These are phyloP conservation scores for Rhagophthalmus giganteus DNA, from an alignment of 2,888 invertebrate genomes.

Conservation along the genomic window DNA sequence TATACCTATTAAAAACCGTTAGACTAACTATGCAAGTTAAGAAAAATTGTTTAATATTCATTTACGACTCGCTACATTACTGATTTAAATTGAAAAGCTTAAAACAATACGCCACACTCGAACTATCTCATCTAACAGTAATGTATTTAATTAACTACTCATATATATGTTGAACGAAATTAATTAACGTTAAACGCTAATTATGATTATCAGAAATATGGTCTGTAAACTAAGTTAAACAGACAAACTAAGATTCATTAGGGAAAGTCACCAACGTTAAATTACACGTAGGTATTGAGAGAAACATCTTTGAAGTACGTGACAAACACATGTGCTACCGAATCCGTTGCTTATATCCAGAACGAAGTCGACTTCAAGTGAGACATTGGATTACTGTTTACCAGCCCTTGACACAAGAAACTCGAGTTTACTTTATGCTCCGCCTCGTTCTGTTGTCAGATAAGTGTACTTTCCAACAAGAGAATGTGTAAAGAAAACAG, in stretches of 20 bases:
- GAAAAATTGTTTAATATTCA: too few relatives aligned
- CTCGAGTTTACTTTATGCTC: slow-evolving; percentile 24
- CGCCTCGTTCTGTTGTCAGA: slow-evolving; percentile 18
- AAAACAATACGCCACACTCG: too few relatives aligned
- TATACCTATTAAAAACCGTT: too few relatives aligned
- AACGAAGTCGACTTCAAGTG: slow-evolving; percentile 23
- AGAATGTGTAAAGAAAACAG: not conserved
- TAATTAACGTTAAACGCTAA: not conserved
- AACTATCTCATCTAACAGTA: too few relatives aligned
- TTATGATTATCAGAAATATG: not conserved
- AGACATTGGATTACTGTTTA: slow-evolving; percentile 38
- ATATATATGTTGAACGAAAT: not conserved
- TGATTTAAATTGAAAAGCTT: too few relatives aligned
- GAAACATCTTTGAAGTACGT: slow-evolving; percentile 33
- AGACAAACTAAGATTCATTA: not conserved
- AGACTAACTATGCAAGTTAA: too few relatives aligned
- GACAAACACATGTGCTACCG: slow-evolving; percentile 37
- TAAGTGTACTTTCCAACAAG: slow-evolving; percentile 13
- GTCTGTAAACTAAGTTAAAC: not conserved
- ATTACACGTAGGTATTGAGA: slow-evolving; percentile 20
- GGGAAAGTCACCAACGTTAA: slow-evolving; percentile 13
- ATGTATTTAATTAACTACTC: not conserved
- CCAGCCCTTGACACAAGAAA: slow-evolving; percentile 36
- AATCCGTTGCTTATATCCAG: slow-evolving; percentile 23
- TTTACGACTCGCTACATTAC: too few relatives aligned